Conservation (phyloP, 1,140 invertebrate species). For the Frieseomelitta varia region DNA sequence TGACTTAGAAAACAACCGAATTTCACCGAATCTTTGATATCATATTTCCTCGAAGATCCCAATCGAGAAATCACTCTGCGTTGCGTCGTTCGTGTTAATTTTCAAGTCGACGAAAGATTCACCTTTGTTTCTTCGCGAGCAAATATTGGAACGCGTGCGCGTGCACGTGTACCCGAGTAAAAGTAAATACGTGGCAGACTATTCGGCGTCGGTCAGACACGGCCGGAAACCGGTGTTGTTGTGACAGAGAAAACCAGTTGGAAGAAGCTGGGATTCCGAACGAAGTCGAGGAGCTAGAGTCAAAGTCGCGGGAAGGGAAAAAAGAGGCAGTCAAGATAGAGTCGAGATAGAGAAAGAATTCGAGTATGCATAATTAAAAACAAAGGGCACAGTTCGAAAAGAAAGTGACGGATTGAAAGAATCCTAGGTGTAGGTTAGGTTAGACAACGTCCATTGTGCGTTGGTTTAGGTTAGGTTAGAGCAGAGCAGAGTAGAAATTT, state of each 20-base stretch:
- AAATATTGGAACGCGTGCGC: neutral
- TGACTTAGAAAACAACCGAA: too few relatives aligned
- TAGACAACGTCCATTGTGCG: too few relatives aligned
- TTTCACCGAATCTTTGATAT: too few relatives aligned
- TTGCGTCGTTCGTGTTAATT: neutral
- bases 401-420: neutral
- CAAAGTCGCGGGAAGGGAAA: too few relatives aligned
- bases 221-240: neutral
- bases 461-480: too few relatives aligned
- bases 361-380: neutral
- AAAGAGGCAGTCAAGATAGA: neutral
- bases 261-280: neutral
- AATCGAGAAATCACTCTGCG: neutral
- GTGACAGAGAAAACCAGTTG: constrained; percentile 8
- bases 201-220: constrained; percentile 18
- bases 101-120: neutral
- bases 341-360: neutral
- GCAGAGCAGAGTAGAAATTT: too few relatives aligned
- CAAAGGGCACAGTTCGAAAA: neutral
- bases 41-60: too few relatives aligned
- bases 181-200: constrained; percentile 41
- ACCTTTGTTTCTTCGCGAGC: neutral
- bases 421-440: too few relatives aligned
- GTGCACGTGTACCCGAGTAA: neutral
- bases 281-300: neutral